Conservation (phyloP, 2,888 invertebrate genomes). For the Drymonia ruficornis region DNA sequence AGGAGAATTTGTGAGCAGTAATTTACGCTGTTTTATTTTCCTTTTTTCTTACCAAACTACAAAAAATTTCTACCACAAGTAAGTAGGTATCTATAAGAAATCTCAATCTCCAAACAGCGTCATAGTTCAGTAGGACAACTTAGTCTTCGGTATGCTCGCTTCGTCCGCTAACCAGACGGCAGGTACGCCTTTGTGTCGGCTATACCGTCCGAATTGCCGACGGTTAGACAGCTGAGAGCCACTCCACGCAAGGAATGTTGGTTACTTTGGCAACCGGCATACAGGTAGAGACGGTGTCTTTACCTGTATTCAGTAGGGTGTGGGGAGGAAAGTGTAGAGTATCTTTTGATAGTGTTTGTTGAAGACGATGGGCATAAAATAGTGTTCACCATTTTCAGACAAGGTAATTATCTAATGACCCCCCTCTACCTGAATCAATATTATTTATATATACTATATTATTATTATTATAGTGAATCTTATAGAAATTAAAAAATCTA, state of each 20-base stretch:
- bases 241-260: slow-evolving; percentile 54
- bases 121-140: slow-evolving; percentile 26
- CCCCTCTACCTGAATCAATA: no score
- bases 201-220: slow-evolving; percentile 30
- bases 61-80: no score
- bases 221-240: slow-evolving; percentile 42
- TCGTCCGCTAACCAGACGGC: slow-evolving; percentile 50
- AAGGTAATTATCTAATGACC: no score
- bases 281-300: slow-evolving; percentile 31
- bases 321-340: not conserved
- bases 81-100: not conserved
- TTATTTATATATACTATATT: no score
- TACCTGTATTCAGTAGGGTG: not conserved
- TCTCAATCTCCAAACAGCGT: not conserved
- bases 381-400: no score
- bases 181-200: slow-evolving; percentile 69
- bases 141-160: slow-evolving; percentile 18
- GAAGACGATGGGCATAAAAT: not conserved
- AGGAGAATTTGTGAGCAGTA: no score
- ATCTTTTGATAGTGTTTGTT: not conserved
- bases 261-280: slow-evolving; percentile 44
- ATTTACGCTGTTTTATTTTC: no score
- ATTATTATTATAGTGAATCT: no score
- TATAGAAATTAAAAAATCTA: no score
- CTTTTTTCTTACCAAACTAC: no score